Conservation (phyloP, 2,113 vertebrate species). For the Ranitomeya variabilis region DNA sequence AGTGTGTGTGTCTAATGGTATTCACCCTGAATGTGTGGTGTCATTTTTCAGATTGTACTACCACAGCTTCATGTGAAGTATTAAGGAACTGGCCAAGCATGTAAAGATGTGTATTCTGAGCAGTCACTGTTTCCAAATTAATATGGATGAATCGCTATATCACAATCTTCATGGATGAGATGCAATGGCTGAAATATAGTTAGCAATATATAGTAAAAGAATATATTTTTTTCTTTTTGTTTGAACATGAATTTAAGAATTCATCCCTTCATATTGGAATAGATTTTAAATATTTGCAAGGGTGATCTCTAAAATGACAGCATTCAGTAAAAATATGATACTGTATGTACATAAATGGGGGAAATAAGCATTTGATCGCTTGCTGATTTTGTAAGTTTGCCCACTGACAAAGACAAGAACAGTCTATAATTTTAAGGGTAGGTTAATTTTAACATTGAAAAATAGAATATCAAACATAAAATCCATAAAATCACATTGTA, state of each 20-base stretch:
- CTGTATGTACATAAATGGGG: no score
- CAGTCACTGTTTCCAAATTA: constrained; percentile 36
- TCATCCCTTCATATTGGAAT: background rate
- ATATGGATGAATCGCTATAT: constrained; percentile 12
- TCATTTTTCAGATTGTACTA: constrained; percentile 15
- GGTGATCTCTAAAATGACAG: no score
- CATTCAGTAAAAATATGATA: no score
- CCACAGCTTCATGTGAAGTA: constrained; percentile 9
- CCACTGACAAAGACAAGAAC: no score
- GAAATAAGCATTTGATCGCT: no score
- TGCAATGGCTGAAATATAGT: background rate
- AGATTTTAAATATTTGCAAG: background rate
- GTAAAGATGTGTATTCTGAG: constrained; percentile 19
- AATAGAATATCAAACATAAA: no score
- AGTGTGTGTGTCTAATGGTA: constrained; percentile 8
- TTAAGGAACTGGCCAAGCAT: constrained; percentile 31
- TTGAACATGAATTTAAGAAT: background rate
- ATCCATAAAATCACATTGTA: no score
- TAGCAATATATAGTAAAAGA: background rate
- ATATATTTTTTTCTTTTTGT: background rate
- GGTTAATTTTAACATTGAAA: no score
- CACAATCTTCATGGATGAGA: constrained; percentile 24
- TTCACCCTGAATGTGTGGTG: constrained; percentile 28
- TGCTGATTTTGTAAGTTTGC: no score
- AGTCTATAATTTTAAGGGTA: no score